Evolutionary conservation across 2,113 vertebrate species (phyloP).

Genomic region (Phoxinus phoxinus): DNA sequence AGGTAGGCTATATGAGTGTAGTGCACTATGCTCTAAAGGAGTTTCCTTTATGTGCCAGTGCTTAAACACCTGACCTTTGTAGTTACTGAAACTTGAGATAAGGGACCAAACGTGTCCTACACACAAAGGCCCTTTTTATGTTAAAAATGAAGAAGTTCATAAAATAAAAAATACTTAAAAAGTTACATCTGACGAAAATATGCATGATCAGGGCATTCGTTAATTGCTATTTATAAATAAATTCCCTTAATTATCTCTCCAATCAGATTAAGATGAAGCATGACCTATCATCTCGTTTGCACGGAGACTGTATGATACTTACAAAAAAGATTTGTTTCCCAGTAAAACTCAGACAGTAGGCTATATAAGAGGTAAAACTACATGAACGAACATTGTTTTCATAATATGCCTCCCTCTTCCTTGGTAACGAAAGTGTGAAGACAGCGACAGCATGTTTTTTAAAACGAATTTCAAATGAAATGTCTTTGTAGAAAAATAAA

Average conservation of each 20-base stretch:
- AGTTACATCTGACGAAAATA: too few relatives aligned
- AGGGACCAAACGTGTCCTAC: too few relatives aligned
- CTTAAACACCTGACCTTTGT: constrained; percentile 2
- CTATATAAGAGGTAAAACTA: too few relatives aligned
- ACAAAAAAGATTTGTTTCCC: background rate
- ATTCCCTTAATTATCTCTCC: background rate
- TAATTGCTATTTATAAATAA: too few relatives aligned
- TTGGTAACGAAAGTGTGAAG: background rate
- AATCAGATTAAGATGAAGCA: background rate
- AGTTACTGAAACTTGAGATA: background rate
- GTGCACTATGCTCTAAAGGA: background rate
- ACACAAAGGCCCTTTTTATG: too few relatives aligned
- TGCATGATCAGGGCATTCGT: too few relatives aligned
- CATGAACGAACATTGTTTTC: background rate
- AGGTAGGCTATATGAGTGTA: background rate
- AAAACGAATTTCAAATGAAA: constrained; percentile 11
- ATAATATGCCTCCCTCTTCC: too few relatives aligned
- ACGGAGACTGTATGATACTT: background rate
- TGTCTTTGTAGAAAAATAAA: background rate
- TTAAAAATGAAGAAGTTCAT: too few relatives aligned
- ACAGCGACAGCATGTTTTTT: background rate
- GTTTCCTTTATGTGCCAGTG: background rate
- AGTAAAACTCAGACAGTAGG: too few relatives aligned
- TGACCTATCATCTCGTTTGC: background rate
- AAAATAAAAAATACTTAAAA: too few relatives aligned